Conservation (phyloP, 2,113 vertebrate species). For the Xerus inauris region DNA sequence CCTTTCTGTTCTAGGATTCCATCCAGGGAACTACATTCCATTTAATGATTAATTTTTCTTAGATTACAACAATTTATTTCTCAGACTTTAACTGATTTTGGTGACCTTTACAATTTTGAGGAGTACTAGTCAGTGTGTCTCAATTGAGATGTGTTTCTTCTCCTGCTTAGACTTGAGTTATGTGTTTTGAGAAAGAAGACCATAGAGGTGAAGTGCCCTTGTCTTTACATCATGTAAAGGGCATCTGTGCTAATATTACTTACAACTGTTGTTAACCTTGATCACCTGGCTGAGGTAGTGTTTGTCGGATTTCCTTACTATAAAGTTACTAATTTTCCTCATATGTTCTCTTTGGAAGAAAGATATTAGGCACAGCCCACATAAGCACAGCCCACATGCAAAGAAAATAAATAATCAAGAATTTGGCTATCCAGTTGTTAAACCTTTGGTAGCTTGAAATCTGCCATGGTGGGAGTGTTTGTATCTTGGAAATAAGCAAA, state of each 20-base stretch:
- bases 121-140: not conserved
- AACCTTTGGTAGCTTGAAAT: not conserved
- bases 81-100: conserved; percentile 1
- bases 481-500: not conserved
- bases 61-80: not conserved
- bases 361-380: no score
- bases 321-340: not conserved
- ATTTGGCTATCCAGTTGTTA: not conserved
- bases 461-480: not conserved
- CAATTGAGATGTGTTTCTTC: not conserved
- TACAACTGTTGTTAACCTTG: not conserved
- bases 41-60: not conserved
- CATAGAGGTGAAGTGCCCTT: not conserved
- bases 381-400: not conserved
- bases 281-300: not conserved
- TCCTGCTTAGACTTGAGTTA: not conserved
- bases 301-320: not conserved
- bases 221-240: not conserved
- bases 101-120: not conserved
- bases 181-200: not conserved
- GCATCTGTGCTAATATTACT: not conserved
- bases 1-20: not conserved
- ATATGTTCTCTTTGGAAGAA: not conserved
- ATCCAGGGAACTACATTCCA: not conserved
- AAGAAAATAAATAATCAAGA: not conserved